Percentiles rank a stretch among this genome's conserved stretches.
Conservation (phyloP, 2,888 invertebrate species). For the Liopterus haemorrhoidalis region DNA sequence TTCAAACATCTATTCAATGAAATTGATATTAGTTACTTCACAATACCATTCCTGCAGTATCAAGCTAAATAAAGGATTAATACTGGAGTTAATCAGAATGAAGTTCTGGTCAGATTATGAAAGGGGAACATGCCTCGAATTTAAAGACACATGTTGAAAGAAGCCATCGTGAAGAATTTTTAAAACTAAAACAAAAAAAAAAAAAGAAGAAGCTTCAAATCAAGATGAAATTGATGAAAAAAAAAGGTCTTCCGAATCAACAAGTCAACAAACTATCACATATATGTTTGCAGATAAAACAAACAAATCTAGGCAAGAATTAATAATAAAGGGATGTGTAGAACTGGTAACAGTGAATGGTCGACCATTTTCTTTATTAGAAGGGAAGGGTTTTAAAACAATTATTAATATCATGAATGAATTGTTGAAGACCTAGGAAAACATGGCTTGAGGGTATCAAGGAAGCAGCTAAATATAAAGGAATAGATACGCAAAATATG, state of each 20-base stretch:
- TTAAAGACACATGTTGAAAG: constrained; percentile 10
- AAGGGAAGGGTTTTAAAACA: constrained; percentile 16
- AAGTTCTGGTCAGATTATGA: constrained; percentile 7
- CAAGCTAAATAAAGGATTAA: too few species aligned
- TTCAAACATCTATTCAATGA: too few species aligned
- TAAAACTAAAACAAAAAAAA: constrained; percentile 2
- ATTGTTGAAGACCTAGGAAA: too few species aligned
- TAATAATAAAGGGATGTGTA: constrained; percentile 14
- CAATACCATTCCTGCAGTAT: too few species aligned
- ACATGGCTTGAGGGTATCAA: too few species aligned
- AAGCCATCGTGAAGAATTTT: constrained; percentile 4
- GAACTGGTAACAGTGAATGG: constrained; percentile 21
- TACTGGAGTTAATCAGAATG: too few species aligned
- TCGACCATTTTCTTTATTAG: constrained; percentile 15
- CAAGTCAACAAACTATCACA: constrained; percentile 3
- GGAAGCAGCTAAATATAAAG: too few species aligned
- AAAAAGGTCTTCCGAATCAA: background rate
- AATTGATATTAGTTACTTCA: too few species aligned
- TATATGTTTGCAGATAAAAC: background rate
- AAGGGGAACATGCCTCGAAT: constrained; percentile 9
- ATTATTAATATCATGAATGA: constrained; percentile 13
- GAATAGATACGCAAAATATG: too few species aligned
- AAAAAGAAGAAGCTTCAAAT: background rate
- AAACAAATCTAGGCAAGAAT: background rate
- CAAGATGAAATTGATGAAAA: background rate